Conservation (phyloP, 1,140 invertebrate species). For the Mya arenaria region DNA sequence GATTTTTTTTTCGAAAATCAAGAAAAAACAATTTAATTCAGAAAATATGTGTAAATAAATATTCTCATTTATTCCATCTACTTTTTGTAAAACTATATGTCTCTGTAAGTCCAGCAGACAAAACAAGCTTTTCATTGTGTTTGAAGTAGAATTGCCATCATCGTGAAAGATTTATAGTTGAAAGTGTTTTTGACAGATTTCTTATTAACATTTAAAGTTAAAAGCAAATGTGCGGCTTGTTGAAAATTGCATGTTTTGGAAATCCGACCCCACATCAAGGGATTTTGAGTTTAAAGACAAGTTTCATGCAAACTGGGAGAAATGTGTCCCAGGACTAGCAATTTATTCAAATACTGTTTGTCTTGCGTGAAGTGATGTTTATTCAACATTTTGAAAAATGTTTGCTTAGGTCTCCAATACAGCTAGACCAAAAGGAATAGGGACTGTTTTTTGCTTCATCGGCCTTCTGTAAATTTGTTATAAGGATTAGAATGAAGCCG, state of each 20-base stretch:
- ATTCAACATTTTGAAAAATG: conserved; percentile 23
- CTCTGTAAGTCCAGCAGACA: too few species aligned
- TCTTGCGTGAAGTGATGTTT: conserved; percentile 40
- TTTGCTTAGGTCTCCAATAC: conserved; percentile 18
- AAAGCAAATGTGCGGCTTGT: too few species aligned
- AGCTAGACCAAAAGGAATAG: neutral
- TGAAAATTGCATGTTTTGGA: neutral
- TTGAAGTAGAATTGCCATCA: too few species aligned
- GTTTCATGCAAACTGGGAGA: conserved; percentile 9
- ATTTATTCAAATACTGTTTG: conserved; percentile 35
- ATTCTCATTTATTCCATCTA: too few species aligned
- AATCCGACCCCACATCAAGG: neutral
- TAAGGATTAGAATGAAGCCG: conserved; percentile 25
- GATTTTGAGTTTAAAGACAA: neutral
- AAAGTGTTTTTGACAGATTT: neutral
- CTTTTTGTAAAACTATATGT: too few species aligned
- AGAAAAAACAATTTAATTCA: too few species aligned
- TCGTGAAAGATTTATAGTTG: too few species aligned
- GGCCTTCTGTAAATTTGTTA: conserved; percentile 44
- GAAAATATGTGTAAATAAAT: too few species aligned
- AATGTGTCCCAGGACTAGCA: neutral
- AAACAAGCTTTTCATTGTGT: too few species aligned
- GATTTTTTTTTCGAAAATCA: too few species aligned
- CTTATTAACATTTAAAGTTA: neutral
- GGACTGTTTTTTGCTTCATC: neutral